Evolutionary conservation across 2,888 invertebrate species (phyloP).

Genomic region (Smittia sp.): DNA sequence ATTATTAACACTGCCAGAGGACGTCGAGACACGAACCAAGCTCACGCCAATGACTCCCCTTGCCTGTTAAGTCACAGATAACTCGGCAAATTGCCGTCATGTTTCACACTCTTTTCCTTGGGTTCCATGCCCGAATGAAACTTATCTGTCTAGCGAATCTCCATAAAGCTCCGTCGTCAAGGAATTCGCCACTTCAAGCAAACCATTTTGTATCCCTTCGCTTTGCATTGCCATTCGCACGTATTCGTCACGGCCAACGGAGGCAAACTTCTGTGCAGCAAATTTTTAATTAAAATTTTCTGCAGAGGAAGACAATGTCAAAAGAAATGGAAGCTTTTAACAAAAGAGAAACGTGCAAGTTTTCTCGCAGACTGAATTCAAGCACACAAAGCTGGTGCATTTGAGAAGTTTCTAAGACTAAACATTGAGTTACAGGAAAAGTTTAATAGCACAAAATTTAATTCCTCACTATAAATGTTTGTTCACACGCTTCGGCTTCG

Average conservation of each 20-base stretch:
- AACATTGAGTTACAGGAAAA: slow-evolving; percentile 1
- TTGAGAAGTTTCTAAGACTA: neutral
- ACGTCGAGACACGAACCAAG: neutral
- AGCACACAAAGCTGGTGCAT: too few species aligned
- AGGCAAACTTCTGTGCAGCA: too few species aligned
- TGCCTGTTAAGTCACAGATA: too few species aligned
- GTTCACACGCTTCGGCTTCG: too few species aligned
- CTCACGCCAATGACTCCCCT: neutral
- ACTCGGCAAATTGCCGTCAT: neutral
- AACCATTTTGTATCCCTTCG: neutral
- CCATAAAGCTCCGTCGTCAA: neutral
- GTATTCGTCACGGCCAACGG: neutral
- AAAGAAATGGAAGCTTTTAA: neutral
- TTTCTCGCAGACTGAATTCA: too few species aligned
- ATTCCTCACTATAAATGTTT: too few species aligned
- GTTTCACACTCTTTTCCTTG: neutral
- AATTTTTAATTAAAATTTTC: slow-evolving; percentile 30
- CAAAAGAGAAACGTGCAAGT: neutral
- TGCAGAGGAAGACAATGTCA: slow-evolving; percentile 1
- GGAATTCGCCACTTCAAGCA: neutral
- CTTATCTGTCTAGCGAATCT: neutral
- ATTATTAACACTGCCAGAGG: slow-evolving; percentile 33
- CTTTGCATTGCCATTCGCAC: slow-evolving; percentile 17
- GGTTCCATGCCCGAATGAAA: too few species aligned
- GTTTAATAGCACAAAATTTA: neutral